Conservation (phyloP, 2,888 invertebrate species). For the Crepidodera aurea region DNA sequence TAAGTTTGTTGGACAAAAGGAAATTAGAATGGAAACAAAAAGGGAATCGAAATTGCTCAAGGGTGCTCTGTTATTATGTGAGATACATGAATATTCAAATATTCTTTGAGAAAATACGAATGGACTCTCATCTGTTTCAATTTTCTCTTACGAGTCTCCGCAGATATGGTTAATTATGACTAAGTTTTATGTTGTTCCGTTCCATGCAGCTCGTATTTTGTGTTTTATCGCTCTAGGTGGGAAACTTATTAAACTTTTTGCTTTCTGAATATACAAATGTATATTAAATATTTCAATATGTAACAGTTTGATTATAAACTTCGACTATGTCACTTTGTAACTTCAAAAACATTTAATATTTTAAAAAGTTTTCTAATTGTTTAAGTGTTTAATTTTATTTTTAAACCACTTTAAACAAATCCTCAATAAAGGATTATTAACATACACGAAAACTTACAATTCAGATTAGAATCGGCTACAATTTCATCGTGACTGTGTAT, state of each 20-base stretch:
- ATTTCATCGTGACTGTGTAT: background rate
- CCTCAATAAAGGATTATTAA: too few relatives aligned
- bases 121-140: constrained; percentile 42
- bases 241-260: constrained; percentile 5
- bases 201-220: background rate
- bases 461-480: background rate
- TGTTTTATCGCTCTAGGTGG: constrained; percentile 1
- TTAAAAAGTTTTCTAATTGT: too few relatives aligned
- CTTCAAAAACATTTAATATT: too few relatives aligned
- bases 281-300: too few relatives aligned
- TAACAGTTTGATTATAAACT: too few relatives aligned
- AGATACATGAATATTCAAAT: constrained; percentile 41
- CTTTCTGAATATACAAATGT: background rate
- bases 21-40: constrained; percentile 38
- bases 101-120: constrained; percentile 39
- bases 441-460: background rate
- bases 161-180: constrained; percentile 17
- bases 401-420: too few relatives aligned
- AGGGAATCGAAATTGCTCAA: constrained; percentile 40
- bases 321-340: too few relatives aligned
- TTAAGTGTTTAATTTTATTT: too few relatives aligned
- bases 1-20: constrained; percentile 39
- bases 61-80: constrained; percentile 38
- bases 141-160: constrained; percentile 22
- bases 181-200: background rate